These are phyloP conservation scores for Acleris sparsana DNA, from an alignment of 2,888 invertebrate genomes.

Conservation along the genomic window DNA sequence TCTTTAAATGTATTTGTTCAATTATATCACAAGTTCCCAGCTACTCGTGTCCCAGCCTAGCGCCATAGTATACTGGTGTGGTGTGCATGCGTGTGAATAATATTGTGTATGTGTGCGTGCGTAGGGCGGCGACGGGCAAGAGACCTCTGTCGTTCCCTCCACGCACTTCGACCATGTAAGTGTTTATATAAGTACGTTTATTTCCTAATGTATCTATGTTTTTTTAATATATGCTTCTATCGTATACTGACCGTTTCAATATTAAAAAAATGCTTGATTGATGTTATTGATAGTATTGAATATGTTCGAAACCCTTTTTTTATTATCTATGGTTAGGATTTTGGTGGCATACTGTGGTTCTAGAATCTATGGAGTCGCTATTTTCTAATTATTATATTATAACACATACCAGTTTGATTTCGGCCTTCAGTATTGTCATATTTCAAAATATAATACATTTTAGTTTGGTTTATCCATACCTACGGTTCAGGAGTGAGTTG, in stretches of 20 bases:
- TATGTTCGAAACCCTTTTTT: too few relatives aligned
- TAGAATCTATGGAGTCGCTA: too few relatives aligned
- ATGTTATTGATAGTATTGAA: too few relatives aligned
- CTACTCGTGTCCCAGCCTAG: slow-evolving; percentile 11
- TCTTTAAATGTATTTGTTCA: too few relatives aligned
- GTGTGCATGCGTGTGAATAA: slow-evolving; percentile 62
- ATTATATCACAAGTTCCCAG: neutral
- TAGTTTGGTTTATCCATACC: too few relatives aligned
- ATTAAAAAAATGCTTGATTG: neutral
- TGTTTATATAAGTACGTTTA: slow-evolving; percentile 41
- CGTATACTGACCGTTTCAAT: neutral
- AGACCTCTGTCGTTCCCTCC: slow-evolving; percentile 71
- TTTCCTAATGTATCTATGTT: neutral
- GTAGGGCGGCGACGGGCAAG: slow-evolving; percentile 77
- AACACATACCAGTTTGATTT: too few relatives aligned
- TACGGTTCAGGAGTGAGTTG: too few relatives aligned
- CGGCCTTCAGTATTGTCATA: too few relatives aligned
- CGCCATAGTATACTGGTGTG: slow-evolving; percentile 49
- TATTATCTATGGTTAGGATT: too few relatives aligned
- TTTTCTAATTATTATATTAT: too few relatives aligned
- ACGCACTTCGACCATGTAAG: slow-evolving; percentile 78
- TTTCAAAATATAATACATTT: too few relatives aligned
- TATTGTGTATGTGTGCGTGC: slow-evolving; percentile 67
- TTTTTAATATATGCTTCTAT: slow-evolving; percentile 9
- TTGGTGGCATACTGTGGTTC: too few relatives aligned